Base-by-base conservation (phyloP, 2,113 vertebrate genomes). In the Macquaria ambigua region DNA sequence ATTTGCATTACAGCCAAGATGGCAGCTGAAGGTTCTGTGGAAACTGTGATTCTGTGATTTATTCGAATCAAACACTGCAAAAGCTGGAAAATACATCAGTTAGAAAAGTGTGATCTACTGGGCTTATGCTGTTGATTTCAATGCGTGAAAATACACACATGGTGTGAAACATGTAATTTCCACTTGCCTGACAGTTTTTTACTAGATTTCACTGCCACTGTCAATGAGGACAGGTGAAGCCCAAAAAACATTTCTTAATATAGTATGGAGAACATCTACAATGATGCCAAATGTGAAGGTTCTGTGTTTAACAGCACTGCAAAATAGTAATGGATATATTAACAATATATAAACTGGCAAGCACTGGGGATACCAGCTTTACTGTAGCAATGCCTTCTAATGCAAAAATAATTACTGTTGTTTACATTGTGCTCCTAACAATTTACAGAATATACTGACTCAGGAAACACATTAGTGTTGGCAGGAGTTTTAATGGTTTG, bases 81-180 rank as follows among this genome's bases (percentile, higher is more conserved):
- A 79, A 31, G 46, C 70, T 50, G 37, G 63, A 41, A 75, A 82
- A 52, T 28, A 46, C 21, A 82, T 37, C 58, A 28, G 75, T 59
- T 83, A 72, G n/a, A 79, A 67, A 83, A 20, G 72, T 81, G 87
- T 73, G 59, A 84, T 77, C 62, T 75, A 70, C 67, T 64, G 75
- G 46, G 59, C 56, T 84, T 75, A 72, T 77, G 52, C 39, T 74
- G 79, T 68, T 84, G 39, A 90, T 83, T 81, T 77, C 52, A 87
- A 82, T 0, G 34, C 16, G 70, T 76, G 79, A 89, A 86, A 79
- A 87, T 48, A 68, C 21, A 85, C 82, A 83, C 23, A 77, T 55
- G 74, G 78, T 79, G 90, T 87, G 72, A 90, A 87, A 78, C 61
- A 80, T 66, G 72, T 72, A 25, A 89, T 84, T 82, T 77, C 78